These are phyloP conservation scores for Stegastes partitus DNA, from an alignment of 2,113 vertebrate species.

Conservation along the genomic window DNA sequence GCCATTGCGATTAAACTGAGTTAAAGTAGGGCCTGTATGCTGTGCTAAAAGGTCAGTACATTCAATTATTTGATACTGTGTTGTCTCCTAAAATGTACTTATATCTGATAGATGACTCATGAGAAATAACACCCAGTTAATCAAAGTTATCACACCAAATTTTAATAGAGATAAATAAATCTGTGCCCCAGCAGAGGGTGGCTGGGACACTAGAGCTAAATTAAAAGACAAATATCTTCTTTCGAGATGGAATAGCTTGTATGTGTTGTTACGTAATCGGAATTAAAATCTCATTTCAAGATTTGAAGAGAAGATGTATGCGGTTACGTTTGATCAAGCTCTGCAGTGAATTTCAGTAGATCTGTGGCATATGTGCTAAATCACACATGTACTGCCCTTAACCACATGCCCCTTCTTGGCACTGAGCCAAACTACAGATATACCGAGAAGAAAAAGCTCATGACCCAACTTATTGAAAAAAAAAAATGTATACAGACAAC, in stretches of 20 bases:
- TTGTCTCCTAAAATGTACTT: background rate
- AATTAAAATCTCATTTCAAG: background rate
- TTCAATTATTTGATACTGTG: background rate
- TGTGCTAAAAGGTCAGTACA: background rate
- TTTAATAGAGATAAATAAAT: too few relatives aligned
- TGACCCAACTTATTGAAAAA: background rate
- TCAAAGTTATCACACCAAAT: too few relatives aligned
- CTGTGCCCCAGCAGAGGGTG: too few relatives aligned
- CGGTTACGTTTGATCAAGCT: background rate
- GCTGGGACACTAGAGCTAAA: too few relatives aligned
- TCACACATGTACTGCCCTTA: background rate
- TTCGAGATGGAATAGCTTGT: too few relatives aligned
- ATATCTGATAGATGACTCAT: background rate
- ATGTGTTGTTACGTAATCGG: too few relatives aligned
- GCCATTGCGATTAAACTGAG: too few relatives aligned
- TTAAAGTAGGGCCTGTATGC: background rate
- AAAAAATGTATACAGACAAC: conserved; percentile 15
- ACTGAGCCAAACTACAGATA: conserved; percentile 10
- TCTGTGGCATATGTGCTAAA: background rate
- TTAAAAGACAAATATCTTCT: too few relatives aligned
- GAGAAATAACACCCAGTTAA: background rate
- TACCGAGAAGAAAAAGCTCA: conserved; percentile 10
- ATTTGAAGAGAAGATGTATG: background rate
- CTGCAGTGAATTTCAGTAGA: background rate
- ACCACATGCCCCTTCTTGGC: background rate